Evolutionary conservation across 2,113 vertebrate species (phyloP).

Genomic region (Oreochromis niloticus): DNA sequence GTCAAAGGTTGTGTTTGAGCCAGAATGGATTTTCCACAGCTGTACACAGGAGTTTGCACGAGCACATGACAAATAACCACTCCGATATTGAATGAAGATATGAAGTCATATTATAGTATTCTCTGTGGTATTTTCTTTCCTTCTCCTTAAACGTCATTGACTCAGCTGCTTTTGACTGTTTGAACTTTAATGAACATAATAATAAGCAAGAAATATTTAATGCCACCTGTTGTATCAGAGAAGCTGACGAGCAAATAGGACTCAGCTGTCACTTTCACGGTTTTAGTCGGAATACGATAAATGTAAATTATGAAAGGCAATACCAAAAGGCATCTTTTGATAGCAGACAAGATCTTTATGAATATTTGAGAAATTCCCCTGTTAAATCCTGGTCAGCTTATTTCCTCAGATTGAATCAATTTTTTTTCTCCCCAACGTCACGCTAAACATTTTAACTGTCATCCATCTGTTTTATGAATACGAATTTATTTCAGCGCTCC

Average conservation of each 20-base stretch:
- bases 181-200: slow-evolving; percentile 27
- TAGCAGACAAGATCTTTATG: not conserved
- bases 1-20: slow-evolving; percentile 31
- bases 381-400: not conserved
- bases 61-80: slow-evolving; percentile 32
- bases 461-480: not conserved
- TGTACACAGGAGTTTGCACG: slow-evolving; percentile 27
- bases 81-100: slow-evolving; percentile 21
- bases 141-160: not conserved
- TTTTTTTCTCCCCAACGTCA: not conserved
- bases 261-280: not conserved
- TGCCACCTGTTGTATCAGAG: not conserved
- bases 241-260: not conserved
- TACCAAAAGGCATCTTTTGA: not conserved
- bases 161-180: not conserved
- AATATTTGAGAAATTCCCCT: not conserved
- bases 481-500: not conserved
- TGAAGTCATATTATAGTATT: not conserved
- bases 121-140: not conserved
- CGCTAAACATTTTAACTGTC: slow-evolving; percentile 12
- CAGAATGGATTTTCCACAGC: slow-evolving; percentile 46
- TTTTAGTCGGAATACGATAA: not conserved
- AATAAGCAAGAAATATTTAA: not conserved
- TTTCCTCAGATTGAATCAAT: slow-evolving; percentile 21
- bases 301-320: slow-evolving; percentile 24